These are phyloP conservation scores for Hydrochoerus hydrochaeris DNA, from an alignment of 2,113 vertebrate species.

Conservation along the genomic window DNA sequence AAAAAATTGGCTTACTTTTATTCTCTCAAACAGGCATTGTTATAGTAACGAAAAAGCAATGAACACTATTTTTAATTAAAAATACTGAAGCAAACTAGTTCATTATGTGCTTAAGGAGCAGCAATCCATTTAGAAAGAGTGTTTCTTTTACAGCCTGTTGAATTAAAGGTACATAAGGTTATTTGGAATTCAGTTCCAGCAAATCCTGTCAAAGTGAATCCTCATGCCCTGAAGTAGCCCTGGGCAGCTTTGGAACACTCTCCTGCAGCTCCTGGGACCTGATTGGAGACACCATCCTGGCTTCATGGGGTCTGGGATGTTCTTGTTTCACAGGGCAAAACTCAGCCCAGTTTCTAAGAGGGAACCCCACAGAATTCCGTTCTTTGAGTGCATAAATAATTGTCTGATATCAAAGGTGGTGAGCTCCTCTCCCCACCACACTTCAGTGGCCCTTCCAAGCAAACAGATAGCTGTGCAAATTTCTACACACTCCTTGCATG, in stretches of 20 bases:
- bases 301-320: fast-evolving
- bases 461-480: background rate
- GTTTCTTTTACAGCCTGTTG: fast-evolving
- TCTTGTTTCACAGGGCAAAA: background rate
- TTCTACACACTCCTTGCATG: background rate
- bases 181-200: fast-evolving
- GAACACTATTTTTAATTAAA: conserved; percentile 30
- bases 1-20: conserved; percentile 28
- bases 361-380: fast-evolving
- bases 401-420: fast-evolving
- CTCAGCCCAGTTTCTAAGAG: background rate
- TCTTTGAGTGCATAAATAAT: fast-evolving
- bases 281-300: background rate
- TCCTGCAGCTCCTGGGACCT: fast-evolving
- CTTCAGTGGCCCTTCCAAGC: background rate
- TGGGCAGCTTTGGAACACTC: background rate
- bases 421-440: background rate
- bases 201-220: too few species aligned
- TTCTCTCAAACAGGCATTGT: background rate
- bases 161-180: fast-evolving
- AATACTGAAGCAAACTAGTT: background rate
- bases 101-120: background rate
- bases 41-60: background rate
- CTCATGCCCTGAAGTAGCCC: too few species aligned
- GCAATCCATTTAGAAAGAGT: fast-evolving